Conservation (phyloP, 2,797 vertebrate genomes). For the Caiman crocodilus region DNA sequence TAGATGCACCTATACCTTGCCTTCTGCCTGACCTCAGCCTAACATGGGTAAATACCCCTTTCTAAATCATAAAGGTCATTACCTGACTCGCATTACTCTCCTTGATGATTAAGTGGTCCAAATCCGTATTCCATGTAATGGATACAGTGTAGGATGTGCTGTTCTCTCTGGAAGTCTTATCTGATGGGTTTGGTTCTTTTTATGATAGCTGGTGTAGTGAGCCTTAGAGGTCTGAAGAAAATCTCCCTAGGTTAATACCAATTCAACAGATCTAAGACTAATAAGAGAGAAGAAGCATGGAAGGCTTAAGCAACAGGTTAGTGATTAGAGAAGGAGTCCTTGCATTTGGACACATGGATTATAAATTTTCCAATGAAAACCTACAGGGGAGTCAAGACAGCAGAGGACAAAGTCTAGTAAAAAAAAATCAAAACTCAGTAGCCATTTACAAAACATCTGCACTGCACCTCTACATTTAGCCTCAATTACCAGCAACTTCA, state of each 20-base stretch:
- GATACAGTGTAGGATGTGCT: background rate
- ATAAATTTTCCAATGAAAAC: rapidly evolving
- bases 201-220: background rate
- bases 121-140: background rate
- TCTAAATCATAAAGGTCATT: too few species aligned
- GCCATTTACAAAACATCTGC: rapidly evolving
- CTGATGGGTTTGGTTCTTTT: background rate
- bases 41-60: too few species aligned
- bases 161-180: background rate
- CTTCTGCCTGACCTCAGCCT: too few species aligned
- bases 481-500: rapidly evolving
- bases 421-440: background rate
- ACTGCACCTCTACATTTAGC: rapidly evolving
- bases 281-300: background rate
- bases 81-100: too few species aligned
- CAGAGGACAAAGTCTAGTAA: background rate
- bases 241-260: background rate
- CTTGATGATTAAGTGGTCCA: too few species aligned
- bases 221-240: background rate
- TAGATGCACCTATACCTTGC: too few species aligned
- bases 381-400: background rate
- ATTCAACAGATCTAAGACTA: background rate
- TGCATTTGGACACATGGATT: background rate
- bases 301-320: background rate
- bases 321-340: background rate